These are phyloP conservation scores for Cromileptes altivelis DNA, from an alignment of 2,113 vertebrate species.

Conservation along the genomic window DNA sequence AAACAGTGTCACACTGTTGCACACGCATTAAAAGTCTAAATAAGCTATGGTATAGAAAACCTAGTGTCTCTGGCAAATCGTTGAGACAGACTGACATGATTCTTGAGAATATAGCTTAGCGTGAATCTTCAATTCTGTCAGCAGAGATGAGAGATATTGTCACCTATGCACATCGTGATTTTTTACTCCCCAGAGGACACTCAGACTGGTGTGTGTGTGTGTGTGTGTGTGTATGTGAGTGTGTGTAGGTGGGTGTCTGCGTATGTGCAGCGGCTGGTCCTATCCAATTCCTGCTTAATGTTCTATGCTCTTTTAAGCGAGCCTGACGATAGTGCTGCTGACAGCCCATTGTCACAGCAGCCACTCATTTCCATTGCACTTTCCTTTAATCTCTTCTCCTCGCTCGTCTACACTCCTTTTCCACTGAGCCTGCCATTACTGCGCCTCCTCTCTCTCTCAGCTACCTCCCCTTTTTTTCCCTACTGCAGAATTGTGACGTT, in stretches of 20 bases:
- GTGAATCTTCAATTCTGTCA: background rate
- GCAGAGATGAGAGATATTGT: background rate
- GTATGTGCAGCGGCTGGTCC: background rate
- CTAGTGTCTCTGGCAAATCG: background rate
- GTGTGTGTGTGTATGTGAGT: background rate
- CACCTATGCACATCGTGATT: background rate
- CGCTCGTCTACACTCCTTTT: background rate
- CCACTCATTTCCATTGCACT: constrained; percentile 35
- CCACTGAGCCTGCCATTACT: background rate
- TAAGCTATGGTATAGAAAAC: background rate
- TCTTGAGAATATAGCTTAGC: background rate
- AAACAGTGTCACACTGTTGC: background rate
- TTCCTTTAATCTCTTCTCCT: constrained; percentile 53
- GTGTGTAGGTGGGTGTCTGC: background rate
- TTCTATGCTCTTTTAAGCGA: constrained; percentile 50
- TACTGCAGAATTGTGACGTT: background rate
- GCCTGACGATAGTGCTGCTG: constrained; percentile 20
- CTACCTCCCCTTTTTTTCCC: background rate
- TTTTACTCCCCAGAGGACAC: background rate
- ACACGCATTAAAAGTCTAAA: background rate
- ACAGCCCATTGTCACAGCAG: constrained; percentile 58
- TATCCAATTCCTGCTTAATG: constrained; percentile 33
- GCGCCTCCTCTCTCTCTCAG: background rate
- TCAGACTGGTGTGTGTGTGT: background rate
- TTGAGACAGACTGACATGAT: background rate